Evolutionary conservation across 2,113 vertebrate species (phyloP).

Genomic region (Butorides virescens): DNA sequence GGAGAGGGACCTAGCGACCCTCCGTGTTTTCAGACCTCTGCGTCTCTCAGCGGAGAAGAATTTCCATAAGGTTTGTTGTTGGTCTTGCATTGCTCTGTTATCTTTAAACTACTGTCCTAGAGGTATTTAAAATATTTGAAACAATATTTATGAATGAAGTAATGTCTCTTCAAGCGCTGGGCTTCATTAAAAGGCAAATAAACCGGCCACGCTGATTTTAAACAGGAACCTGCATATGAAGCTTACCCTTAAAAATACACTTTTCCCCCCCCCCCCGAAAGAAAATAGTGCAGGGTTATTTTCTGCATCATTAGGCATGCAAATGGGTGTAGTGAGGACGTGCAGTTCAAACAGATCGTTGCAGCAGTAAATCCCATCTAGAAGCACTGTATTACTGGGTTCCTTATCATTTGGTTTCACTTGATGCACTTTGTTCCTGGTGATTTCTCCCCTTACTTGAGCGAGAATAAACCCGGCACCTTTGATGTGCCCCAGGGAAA

Average conservation of each 20-base stretch:
- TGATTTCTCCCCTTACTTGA: not conserved
- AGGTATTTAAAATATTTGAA: conserved; percentile 65
- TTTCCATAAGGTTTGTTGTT: not conserved
- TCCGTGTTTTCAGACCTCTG: not conserved
- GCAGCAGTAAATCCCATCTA: conserved; percentile 40
- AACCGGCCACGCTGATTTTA: conserved; percentile 17
- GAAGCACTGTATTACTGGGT: not conserved
- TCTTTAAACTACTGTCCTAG: conserved; percentile 62
- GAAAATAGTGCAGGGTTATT: conserved; percentile 48
- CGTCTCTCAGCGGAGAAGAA: conserved; percentile 2
- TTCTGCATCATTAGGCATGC: conserved; percentile 63
- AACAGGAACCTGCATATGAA: conserved; percentile 30
- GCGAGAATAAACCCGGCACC: conserved; percentile 2
- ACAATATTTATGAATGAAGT: conserved; percentile 71
- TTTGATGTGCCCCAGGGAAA: conserved; percentile 43
- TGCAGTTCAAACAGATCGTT: conserved; percentile 50
- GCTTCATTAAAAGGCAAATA: conserved; percentile 59
- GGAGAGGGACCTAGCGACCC: not conserved
- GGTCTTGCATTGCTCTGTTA: conserved; percentile 28
- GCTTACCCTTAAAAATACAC: not conserved
- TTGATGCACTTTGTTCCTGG: conserved; percentile 44
- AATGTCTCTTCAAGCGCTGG: conserved; percentile 54
- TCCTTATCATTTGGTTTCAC: conserved; percentile 35
- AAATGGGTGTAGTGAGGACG: conserved; percentile 53
- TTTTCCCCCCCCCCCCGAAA: not conserved